Percentiles rank a stretch among this genome's conserved stretches.
phyloP scores from a whole-genome alignment of 2,113 vertebrate genomes.

The Leptodactylus fuscus region DNA sequence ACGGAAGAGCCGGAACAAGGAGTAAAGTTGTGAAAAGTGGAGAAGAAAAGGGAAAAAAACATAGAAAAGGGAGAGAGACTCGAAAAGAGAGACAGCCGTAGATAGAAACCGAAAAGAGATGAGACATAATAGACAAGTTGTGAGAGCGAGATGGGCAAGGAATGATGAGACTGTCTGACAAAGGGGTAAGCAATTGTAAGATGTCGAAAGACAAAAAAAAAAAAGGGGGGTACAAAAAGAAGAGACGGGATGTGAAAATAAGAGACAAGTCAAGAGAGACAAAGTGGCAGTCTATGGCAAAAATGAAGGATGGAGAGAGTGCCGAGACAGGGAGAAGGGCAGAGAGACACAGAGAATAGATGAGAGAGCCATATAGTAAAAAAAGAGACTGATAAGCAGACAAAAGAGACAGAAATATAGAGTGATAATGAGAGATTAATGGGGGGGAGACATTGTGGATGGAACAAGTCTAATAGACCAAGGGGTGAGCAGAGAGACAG shows the following conservation, averaged over 20 bases:
- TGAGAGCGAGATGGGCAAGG: background rate
- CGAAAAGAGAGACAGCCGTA: background rate
- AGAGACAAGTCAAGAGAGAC: background rate
- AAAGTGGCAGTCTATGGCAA: too few relatives aligned
- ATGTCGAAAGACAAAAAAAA: background rate
- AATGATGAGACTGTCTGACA: background rate
- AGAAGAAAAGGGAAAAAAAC: background rate
- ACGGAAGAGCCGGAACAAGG: too few relatives aligned
- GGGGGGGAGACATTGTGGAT: background rate
- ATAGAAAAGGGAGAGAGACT: background rate
- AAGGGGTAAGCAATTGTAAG: background rate
- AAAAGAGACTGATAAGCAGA: too few relatives aligned
- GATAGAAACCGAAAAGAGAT: background rate
- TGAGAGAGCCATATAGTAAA: background rate
- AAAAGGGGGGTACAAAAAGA: background rate
- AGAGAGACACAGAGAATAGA: background rate
- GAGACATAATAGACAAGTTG: background rate
- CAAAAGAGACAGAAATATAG: background rate
- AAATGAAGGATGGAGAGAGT: too few relatives aligned
- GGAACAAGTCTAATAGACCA: background rate
- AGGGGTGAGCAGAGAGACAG: background rate
- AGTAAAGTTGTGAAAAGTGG: background rate
- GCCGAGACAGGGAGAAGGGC: background rate
- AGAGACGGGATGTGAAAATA: background rate
- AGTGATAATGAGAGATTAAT: background rate